phyloP scores from a whole-genome alignment of 2,888 invertebrate species.

The Lamellibrachia columna region DNA sequence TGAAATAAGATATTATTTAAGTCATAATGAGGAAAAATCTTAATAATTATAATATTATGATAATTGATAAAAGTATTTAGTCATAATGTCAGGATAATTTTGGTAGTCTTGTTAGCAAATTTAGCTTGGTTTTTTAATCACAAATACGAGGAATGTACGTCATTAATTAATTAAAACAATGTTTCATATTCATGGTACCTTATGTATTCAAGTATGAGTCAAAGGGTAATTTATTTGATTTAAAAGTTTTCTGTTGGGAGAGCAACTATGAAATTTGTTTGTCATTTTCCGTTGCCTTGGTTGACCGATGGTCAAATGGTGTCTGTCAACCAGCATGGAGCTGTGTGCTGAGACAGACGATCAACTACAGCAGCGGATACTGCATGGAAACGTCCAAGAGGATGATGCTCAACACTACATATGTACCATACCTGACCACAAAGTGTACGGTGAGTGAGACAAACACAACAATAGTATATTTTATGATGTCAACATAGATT shows the following conservation, averaged over 20 bases:
- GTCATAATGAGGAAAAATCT: neutral
- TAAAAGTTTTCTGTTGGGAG: too few species aligned
- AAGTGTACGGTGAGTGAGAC: slow-evolving; percentile 53
- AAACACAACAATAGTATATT: neutral
- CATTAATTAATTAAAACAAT: too few species aligned
- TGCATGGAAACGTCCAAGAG: slow-evolving; percentile 43
- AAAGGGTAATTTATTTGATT: too few species aligned
- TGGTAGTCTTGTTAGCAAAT: too few species aligned
- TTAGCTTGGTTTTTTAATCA: too few species aligned
- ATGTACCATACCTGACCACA: slow-evolving; percentile 54
- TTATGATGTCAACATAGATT: too few species aligned
- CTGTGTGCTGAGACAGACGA: slow-evolving; percentile 52
- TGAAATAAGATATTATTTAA: neutral
- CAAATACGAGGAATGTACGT: too few species aligned
- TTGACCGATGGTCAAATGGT: neutral
- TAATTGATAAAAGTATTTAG: too few species aligned
- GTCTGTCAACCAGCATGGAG: slow-evolving; percentile 51
- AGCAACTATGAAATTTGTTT: neutral
- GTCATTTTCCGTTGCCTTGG: neutral
- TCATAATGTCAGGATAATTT: too few species aligned
- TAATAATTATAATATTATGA: too few species aligned
- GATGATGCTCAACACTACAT: slow-evolving; percentile 55
- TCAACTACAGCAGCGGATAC: slow-evolving; percentile 30
- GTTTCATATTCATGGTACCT: too few species aligned
- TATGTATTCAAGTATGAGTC: too few species aligned